phyloP scores from a whole-genome alignment of 2,888 invertebrate species.

The Andrena bicolor region DNA sequence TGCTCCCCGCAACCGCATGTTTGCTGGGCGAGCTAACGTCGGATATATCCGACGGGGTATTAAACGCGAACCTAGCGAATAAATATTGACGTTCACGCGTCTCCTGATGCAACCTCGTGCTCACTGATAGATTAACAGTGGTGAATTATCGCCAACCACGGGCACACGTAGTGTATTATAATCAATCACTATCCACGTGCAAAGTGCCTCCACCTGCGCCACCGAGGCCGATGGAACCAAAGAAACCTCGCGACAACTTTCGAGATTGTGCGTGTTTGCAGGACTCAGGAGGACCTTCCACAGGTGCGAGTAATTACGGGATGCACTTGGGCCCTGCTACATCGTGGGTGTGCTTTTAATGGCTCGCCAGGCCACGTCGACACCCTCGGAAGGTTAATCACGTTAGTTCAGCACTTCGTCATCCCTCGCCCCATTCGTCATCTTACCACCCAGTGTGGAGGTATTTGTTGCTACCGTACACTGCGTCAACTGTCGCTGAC shows the following conservation, averaged over 20 bases:
- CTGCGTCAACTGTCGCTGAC: background rate
- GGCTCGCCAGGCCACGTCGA: conserved; percentile 37
- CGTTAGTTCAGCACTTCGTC: conserved; percentile 69
- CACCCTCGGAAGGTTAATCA: conserved; percentile 62
- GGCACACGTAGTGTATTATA: conserved; percentile 21
- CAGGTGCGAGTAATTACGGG: conserved; percentile 55
- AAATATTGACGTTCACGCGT: conserved; percentile 54
- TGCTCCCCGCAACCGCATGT: conserved; percentile 15
- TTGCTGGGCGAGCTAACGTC: conserved; percentile 19
- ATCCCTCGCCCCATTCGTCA: conserved; percentile 52
- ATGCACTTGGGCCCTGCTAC: conserved; percentile 59
- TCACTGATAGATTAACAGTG: conserved; percentile 41
- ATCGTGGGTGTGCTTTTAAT: conserved; percentile 51
- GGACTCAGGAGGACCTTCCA: conserved; percentile 4
- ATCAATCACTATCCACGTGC: conserved; percentile 16
- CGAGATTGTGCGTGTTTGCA: background rate
- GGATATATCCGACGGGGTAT: conserved; percentile 32
- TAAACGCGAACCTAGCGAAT: conserved; percentile 48
- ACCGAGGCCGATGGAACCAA: background rate
- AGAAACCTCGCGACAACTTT: background rate
- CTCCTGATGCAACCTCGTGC: conserved; percentile 15
- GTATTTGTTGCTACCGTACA: conserved; percentile 23
- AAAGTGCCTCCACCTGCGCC: background rate
- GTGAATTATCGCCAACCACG: conserved; percentile 38
- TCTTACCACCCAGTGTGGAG: conserved; percentile 34